phyloP scores from a whole-genome alignment of 35 echinoderm and acorn worm species.

The Lytechinus variegatus region DNA sequence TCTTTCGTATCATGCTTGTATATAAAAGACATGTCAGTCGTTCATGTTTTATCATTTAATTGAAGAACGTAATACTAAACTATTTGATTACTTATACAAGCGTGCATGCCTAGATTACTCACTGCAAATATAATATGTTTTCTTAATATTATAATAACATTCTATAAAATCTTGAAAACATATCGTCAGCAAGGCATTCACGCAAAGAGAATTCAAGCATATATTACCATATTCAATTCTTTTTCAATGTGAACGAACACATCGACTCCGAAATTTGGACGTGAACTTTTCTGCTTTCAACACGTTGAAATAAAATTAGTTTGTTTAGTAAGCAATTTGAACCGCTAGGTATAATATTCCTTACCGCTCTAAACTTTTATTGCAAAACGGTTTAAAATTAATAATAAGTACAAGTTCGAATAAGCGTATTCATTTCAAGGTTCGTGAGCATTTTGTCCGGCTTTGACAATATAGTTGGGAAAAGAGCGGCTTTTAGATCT shows the following conservation, averaged over 20 bases:
- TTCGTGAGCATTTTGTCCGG: neutral
- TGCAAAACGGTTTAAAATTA: neutral
- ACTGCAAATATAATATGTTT: no score
- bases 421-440: neutral
- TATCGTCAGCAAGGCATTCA: no score
- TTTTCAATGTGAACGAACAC: neutral
- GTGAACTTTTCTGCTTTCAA: neutral
- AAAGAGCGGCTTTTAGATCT: neutral
- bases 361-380: neutral
- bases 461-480: neutral
- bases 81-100: neutral
- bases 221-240: no score
- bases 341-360: neutral
- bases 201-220: no score
- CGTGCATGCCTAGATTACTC: no score
- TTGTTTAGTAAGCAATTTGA: slow-evolving; percentile 32
- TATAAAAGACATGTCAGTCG: neutral
- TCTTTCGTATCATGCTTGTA: no score
- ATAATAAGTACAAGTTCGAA: neutral
- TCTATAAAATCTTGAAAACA: no score
- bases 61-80: neutral
- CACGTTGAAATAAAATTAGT: neutral
- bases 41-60: neutral
- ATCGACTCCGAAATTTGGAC: neutral
- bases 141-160: no score